Percentiles rank a stretch among this genome's conserved stretches.
Conservation (phyloP, 2,113 vertebrate species). For the Gavia stellata region DNA sequence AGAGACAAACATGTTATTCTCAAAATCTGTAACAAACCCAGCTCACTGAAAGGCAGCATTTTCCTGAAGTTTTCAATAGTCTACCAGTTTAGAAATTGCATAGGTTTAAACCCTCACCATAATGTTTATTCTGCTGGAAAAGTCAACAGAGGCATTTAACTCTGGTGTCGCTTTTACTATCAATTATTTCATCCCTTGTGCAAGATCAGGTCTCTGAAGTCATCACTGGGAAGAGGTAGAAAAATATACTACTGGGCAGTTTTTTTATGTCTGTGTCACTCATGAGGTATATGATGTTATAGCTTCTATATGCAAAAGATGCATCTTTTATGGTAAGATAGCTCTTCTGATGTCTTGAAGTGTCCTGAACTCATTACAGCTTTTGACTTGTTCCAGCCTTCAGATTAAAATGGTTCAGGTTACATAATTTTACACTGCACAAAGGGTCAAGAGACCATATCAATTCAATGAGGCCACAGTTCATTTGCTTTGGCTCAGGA, state of each 20-base stretch:
- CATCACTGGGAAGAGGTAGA: neutral
- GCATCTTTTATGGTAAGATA: neutral
- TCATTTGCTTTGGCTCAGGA: slow-evolving; percentile 41
- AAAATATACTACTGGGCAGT: neutral
- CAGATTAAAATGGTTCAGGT: slow-evolving; percentile 48
- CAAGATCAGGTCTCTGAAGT: neutral
- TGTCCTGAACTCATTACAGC: slow-evolving; percentile 49
- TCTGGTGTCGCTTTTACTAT: neutral
- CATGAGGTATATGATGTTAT: neutral
- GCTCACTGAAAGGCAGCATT: neutral
- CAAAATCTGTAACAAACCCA: neutral
- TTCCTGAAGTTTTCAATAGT: neutral
- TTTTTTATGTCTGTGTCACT: neutral
- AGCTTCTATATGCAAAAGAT: neutral
- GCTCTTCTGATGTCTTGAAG: slow-evolving; percentile 11
- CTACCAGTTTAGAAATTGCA: neutral
- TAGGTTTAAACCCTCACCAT: neutral
- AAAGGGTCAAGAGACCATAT: slow-evolving; percentile 49
- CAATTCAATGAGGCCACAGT: slow-evolving; percentile 38
- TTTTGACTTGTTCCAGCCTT: slow-evolving; percentile 49
- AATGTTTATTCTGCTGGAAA: neutral
- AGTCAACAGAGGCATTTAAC: neutral
- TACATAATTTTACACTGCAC: slow-evolving; percentile 47
- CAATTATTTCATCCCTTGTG: neutral
- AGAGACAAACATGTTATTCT: neutral